Conservation (phyloP, 2,797 vertebrate genomes). For the Xiphophorus birchmanni region DNA sequence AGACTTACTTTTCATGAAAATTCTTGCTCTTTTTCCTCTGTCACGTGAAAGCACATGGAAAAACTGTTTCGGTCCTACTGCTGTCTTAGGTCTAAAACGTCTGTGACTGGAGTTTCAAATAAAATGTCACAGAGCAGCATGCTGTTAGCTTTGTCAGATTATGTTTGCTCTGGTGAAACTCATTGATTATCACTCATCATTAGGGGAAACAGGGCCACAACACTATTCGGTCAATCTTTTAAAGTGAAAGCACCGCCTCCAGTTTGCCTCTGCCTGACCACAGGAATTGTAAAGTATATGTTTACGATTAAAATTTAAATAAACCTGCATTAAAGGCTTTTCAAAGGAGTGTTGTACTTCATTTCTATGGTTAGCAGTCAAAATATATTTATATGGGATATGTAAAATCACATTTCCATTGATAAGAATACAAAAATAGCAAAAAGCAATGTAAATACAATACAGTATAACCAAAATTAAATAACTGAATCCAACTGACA, state of each 20-base stretch:
- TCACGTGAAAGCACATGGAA: constrained; percentile 21
- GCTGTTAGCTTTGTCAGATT: constrained; percentile 40
- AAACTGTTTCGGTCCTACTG: constrained; percentile 11
- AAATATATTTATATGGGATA: not conserved
- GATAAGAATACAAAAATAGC: not conserved
- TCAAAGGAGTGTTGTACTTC: not conserved
- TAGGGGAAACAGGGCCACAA: constrained; percentile 59
- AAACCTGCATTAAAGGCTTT: not conserved
- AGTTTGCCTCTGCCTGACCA: not conserved
- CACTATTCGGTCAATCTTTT: constrained; percentile 67
- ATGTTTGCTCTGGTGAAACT: constrained; percentile 61
- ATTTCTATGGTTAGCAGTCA: not conserved
- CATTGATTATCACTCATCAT: constrained; percentile 73
- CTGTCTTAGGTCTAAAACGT: constrained; percentile 7
- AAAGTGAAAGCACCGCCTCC: constrained; percentile 68
- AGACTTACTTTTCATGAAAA: constrained; percentile 59
- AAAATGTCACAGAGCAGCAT: constrained; percentile 17
- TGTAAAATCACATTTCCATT: not conserved
- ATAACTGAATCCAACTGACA: not conserved
- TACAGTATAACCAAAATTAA: not conserved
- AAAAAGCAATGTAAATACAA: not conserved
- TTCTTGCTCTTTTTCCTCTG: constrained; percentile 25
- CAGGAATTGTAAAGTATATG: not conserved
- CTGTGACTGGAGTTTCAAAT: not conserved
- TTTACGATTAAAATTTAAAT: not conserved